These are phyloP conservation scores for Meta bourneti DNA, from an alignment of 2,888 invertebrate genomes.

Conservation along the genomic window DNA sequence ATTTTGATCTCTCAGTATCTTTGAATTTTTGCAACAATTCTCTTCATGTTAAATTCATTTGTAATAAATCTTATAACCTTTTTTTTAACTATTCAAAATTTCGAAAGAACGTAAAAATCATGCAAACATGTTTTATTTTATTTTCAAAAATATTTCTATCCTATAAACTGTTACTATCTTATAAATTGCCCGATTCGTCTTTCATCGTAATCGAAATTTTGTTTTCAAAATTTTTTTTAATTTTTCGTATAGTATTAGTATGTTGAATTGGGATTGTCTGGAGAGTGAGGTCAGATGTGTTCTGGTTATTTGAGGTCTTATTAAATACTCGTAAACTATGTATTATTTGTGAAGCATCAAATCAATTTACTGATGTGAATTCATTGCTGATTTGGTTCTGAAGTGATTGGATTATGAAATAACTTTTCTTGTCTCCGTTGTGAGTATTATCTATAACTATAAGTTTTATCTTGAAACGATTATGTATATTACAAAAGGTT, in stretches of 20 bases:
- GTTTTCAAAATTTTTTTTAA: constrained; percentile 28
- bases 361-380: constrained; percentile 6
- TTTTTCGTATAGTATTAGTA: constrained; percentile 19
- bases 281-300: constrained; percentile 35
- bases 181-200: not conserved
- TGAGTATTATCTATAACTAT: too few relatives aligned
- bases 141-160: not conserved
- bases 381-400: not conserved
- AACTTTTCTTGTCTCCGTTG: not conserved
- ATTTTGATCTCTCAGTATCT: too few relatives aligned
- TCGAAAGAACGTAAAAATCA: too few relatives aligned
- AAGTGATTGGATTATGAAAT: constrained; percentile 17
- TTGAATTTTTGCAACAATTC: too few relatives aligned
- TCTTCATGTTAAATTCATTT: too few relatives aligned
- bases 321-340: not conserved
- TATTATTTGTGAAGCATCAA: not conserved
- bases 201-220: constrained; percentile 28
- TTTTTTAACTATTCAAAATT: too few relatives aligned
- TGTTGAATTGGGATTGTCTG: constrained; percentile 18
- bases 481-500: too few relatives aligned
- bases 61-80: too few relatives aligned
- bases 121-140: not conserved
- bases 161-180: not conserved
- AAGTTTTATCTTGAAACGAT: too few relatives aligned
- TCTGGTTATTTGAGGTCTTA: constrained; percentile 36